phyloP scores from a whole-genome alignment of 64 coral and sea anemone species.

The Trachythela sp. region DNA sequence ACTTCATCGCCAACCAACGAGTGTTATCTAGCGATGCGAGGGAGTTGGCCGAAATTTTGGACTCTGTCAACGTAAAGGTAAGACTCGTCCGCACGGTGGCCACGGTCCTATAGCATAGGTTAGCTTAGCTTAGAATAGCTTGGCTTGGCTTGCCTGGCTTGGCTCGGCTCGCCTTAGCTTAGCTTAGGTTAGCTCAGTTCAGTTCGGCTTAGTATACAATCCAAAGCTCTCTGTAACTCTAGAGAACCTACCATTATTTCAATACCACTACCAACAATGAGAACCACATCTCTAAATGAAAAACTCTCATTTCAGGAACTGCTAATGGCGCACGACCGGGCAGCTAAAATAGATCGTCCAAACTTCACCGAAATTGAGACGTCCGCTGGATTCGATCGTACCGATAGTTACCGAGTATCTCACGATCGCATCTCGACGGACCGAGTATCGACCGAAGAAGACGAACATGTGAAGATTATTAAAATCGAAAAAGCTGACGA shows the following conservation, averaged over 20 bases:
- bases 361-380: background rate
- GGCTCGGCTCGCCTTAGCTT: too few species aligned
- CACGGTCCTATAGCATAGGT: background rate
- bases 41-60: slow-evolving; percentile 63
- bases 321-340: slow-evolving; percentile 80
- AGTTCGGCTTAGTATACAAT: too few species aligned
- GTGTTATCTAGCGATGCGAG: slow-evolving; percentile 50
- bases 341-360: slow-evolving; percentile 78
- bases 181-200: too few species aligned
- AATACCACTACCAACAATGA: too few species aligned
- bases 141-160: too few species aligned
- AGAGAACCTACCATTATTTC: too few species aligned
- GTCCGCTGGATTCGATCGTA: background rate
- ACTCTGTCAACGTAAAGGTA: slow-evolving; percentile 84
- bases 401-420: background rate
- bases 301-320: slow-evolving; percentile 76
- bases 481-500: slow-evolving; percentile 90
- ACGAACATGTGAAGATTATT: slow-evolving; percentile 82
- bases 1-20: background rate
- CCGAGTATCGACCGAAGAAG: slow-evolving; percentile 70
- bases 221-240: too few species aligned
- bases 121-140: too few species aligned
- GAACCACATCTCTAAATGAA: too few species aligned
- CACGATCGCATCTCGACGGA: slow-evolving; percentile 34
- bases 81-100: background rate